Evolutionary conservation across 2,888 invertebrate species (phyloP), one percentile per base, ranked within the genome.

Genomic region (Chironomus riparius): DNA sequence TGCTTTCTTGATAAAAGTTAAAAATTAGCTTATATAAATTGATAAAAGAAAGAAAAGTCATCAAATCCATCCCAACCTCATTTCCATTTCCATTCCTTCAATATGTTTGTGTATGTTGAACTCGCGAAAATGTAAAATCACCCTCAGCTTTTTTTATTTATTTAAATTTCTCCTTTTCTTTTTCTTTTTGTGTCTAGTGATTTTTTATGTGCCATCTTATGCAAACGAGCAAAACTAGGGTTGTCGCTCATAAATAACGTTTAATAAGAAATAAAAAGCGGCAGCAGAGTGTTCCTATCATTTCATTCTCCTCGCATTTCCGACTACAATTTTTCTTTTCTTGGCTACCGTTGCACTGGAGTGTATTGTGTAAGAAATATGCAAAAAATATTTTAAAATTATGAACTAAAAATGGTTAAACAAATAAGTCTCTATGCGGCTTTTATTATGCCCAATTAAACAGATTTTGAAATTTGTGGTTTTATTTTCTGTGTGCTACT

Each of bases 171-270:
- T 50, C 50, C 56, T 56, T 56, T 18, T 15, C 56, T 21, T 65
- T 65, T 22, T 18, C 65, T 65, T 65, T 21, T 21, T 65, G 56
- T 65, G 74, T 74, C 74, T 74, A 68, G 68, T 74, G 74, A 74
- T 68, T 74, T 74, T 74, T 74, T 74, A 74, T 74, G 74, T 74
- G 74, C 68, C 74, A 74, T 74, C 68, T 74, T 28, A 68, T 38
- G 70, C 70, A 70, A 71, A 61, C 50, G 65, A 65, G 65, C 21
- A 65, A 73, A 74, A 38, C 68, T 47, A 47, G 74, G 72, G 74
- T 74, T 74, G 65, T 62, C 68, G 74, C 62, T 47, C 74, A 74
- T 74, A 74, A 74, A 74, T 74, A 74, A 74, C 74, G 22, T 74
- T 74, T 74, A 65, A 74, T 47, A 74, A 62, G 74, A 47, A 68